Evolutionary conservation across 2,113 vertebrate genomes (phyloP).

Genomic region (Oceanodroma tethys): DNA sequence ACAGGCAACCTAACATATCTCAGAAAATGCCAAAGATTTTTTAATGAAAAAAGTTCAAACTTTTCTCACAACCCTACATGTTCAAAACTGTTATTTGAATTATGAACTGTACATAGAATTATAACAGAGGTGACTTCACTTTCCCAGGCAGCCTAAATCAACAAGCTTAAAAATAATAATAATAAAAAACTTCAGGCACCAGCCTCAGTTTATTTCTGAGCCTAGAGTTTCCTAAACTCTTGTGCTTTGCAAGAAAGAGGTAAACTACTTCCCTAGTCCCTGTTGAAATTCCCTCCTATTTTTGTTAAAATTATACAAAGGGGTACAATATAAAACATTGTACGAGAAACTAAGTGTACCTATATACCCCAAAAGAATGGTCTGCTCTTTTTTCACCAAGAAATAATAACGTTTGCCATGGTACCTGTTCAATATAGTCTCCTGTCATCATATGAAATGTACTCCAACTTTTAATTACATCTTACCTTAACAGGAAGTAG

Average conservation of each 20-base stretch:
- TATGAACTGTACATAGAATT: background rate
- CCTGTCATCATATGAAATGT: background rate
- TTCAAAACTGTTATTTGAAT: slow-evolving; percentile 3
- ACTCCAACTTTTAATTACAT: background rate
- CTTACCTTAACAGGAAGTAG: background rate
- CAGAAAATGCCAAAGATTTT: slow-evolving; percentile 50
- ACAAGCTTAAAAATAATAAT: background rate
- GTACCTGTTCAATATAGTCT: background rate
- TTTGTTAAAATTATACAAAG: background rate
- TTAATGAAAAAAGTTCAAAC: slow-evolving; percentile 46
- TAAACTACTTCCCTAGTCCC: background rate
- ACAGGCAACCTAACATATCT: background rate
- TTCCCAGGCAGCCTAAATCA: background rate
- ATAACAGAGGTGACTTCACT: slow-evolving; percentile 23
- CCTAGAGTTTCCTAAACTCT: background rate
- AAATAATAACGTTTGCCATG: background rate
- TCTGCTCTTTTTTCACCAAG: background rate
- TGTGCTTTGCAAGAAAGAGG: background rate
- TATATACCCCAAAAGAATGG: background rate
- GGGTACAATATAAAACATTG: background rate
- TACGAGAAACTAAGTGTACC: background rate
- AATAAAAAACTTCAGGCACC: background rate
- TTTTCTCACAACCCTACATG: slow-evolving; percentile 59
- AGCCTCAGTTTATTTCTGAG: background rate
- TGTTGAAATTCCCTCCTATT: background rate